Percentiles rank a stretch among this genome's conserved stretches.
phyloP scores from a whole-genome alignment of 2,888 invertebrate species.

The Clivina fossor region DNA sequence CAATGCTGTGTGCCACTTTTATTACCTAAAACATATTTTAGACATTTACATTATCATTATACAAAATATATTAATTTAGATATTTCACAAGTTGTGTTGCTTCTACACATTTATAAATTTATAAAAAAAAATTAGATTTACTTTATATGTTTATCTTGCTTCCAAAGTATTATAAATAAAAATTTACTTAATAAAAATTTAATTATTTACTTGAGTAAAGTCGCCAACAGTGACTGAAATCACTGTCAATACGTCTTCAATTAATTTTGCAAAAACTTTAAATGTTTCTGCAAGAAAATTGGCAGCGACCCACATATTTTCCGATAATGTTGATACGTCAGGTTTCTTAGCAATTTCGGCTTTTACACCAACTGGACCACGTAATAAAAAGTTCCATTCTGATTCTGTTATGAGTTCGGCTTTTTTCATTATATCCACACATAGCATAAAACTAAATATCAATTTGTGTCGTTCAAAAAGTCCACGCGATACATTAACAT shows the following conservation, averaged over 20 bases:
- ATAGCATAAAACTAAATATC: slow-evolving; percentile 83
- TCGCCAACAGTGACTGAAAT: slow-evolving; percentile 64
- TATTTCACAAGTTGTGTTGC: not conserved
- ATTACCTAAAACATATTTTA: slow-evolving; percentile 59
- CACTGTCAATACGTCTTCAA: slow-evolving; percentile 56
- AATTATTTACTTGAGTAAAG: slow-evolving; percentile 59
- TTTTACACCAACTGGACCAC: slow-evolving; percentile 67
- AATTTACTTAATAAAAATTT: not conserved
- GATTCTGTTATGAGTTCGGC: slow-evolving; percentile 59
- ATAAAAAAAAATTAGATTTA: not conserved
- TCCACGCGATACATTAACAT: slow-evolving; percentile 85
- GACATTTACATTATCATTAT: slow-evolving; percentile 19
- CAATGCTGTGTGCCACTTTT: slow-evolving; percentile 55
- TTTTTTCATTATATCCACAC: slow-evolving; percentile 72
- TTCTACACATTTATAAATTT: not conserved
- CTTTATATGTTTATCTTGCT: not conserved
- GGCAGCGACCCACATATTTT: slow-evolving; percentile 69
- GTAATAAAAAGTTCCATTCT: slow-evolving; percentile 78
- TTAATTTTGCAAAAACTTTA: slow-evolving; percentile 57
- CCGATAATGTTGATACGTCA: slow-evolving; percentile 55
- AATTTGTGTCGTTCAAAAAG: slow-evolving; percentile 90
- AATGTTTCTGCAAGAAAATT: slow-evolving; percentile 65
- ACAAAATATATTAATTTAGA: too few relatives aligned
- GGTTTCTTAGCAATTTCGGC: slow-evolving; percentile 52
- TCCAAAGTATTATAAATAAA: not conserved